These are phyloP conservation scores for Tenualosa thibaudeaui DNA, from an alignment of 2,797 vertebrate species.

Conservation along the genomic window DNA sequence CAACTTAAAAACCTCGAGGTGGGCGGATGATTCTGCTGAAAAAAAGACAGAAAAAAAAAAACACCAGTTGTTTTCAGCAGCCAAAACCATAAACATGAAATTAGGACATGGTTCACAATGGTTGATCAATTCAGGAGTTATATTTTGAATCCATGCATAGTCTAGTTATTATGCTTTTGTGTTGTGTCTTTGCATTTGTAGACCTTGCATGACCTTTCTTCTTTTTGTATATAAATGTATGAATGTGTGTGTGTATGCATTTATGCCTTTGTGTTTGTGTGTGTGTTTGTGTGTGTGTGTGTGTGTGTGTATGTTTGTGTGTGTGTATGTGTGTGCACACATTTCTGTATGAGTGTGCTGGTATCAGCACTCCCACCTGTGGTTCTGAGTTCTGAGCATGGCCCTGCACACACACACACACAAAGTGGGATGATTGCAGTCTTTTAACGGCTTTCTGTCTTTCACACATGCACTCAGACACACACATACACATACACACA, in stretches of 20 bases:
- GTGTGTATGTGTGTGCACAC: constrained; percentile 40
- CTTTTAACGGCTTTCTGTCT: constrained; percentile 55
- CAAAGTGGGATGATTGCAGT: constrained; percentile 68
- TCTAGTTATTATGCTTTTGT: not conserved
- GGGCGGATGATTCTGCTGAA: constrained; percentile 37
- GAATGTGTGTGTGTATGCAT: constrained; percentile 38
- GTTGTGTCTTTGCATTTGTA: not conserved
- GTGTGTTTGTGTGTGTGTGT: constrained; percentile 47
- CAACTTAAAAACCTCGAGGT: constrained; percentile 35
- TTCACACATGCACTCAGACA: constrained; percentile 46
- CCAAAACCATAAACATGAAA: constrained; percentile 19
- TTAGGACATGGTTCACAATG: constrained; percentile 16
- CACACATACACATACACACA: constrained; percentile 27
- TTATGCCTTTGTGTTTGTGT: constrained; percentile 28
- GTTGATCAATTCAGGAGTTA: not conserved
- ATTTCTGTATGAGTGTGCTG: constrained; percentile 37
- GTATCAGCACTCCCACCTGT: constrained; percentile 60
- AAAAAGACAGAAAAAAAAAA: not conserved
- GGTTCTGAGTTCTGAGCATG: constrained; percentile 52
- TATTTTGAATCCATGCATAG: not conserved
- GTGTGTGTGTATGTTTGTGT: constrained; percentile 42
- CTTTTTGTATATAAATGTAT: constrained; percentile 16
- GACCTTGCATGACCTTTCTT: not conserved
- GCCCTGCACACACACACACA: constrained; percentile 50
- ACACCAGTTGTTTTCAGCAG: constrained; percentile 4